Percentiles rank a stretch among this genome's conserved stretches.
Conservation (phyloP, 2,888 invertebrate genomes). For the Clistopyga incitator region DNA sequence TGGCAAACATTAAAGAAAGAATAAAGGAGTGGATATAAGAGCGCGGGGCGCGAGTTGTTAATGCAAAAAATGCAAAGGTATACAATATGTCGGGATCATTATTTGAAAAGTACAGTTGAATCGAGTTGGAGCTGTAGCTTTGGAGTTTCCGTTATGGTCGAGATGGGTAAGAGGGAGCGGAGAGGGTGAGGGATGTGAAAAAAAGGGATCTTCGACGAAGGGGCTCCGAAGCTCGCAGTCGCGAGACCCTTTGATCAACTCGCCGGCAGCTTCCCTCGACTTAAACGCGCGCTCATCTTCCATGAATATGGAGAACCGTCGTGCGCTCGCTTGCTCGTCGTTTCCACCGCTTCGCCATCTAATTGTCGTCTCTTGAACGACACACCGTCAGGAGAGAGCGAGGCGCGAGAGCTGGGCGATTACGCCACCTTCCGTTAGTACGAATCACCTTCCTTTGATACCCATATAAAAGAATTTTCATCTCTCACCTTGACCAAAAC, state of each 20-base stretch:
- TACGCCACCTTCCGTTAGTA: constrained; percentile 48
- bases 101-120: constrained; percentile 81
- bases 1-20: constrained; percentile 47
- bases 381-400: constrained; percentile 31
- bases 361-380: constrained; percentile 78
- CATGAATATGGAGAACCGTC: constrained; percentile 79
- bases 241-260: constrained; percentile 81
- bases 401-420: constrained; percentile 48
- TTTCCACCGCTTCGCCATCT: constrained; percentile 70
- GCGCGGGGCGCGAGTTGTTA: constrained; percentile 60
- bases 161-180: constrained; percentile 38
- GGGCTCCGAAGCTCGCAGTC: constrained; percentile 58
- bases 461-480: constrained; percentile 30
- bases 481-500: constrained; percentile 39
- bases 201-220: constrained; percentile 60
- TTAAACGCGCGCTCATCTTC: constrained; percentile 81
- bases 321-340: constrained; percentile 39
- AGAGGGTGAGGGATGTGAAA: constrained; percentile 41
- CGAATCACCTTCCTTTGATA: background rate
- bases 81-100: constrained; percentile 78
- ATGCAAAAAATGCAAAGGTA: constrained; percentile 81
- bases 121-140: constrained; percentile 57
- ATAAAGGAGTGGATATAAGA: constrained; percentile 20
- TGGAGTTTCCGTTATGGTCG: constrained; percentile 61
- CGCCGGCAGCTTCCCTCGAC: constrained; percentile 78